These are phyloP conservation scores for Notarius quadriscutis DNA, from an alignment of 2,113 vertebrate species.

Conservation along the genomic window DNA sequence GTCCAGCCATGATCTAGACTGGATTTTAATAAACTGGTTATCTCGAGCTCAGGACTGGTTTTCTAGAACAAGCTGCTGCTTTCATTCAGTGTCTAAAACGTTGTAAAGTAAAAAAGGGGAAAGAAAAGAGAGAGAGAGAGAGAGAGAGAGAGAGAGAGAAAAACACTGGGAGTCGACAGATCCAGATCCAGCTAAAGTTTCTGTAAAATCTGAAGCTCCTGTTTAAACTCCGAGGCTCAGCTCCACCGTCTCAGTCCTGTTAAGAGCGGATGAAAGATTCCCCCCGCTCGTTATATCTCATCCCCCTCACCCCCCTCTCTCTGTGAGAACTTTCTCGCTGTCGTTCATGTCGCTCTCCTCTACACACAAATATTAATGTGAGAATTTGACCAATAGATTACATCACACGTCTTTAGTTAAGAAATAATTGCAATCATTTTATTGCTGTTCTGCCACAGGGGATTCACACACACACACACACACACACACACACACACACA, in stretches of 20 bases:
- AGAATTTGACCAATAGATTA: background rate
- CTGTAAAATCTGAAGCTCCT: background rate
- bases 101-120: background rate
- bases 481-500: no score
- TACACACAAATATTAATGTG: background rate
- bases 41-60: no score
- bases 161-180: background rate
- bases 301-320: background rate
- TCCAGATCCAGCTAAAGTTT: background rate
- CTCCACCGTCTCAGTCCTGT: background rate
- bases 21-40: background rate
- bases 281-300: background rate
- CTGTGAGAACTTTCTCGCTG: background rate
- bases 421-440: no score
- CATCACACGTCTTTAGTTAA: no score
- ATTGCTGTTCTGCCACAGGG: background rate
- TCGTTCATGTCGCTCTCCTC: background rate
- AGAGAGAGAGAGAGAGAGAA: background rate
- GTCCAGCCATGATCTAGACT: background rate
- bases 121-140: background rate
- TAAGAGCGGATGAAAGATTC: constrained; percentile 23
- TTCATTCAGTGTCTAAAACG: background rate
- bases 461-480: no score
- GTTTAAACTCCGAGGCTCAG: background rate
- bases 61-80: background rate